Evolutionary conservation across 2,888 invertebrate species (phyloP), one percentile per base, ranked within the genome.

Genomic region (Aphidoletes aphidimyza): DNA sequence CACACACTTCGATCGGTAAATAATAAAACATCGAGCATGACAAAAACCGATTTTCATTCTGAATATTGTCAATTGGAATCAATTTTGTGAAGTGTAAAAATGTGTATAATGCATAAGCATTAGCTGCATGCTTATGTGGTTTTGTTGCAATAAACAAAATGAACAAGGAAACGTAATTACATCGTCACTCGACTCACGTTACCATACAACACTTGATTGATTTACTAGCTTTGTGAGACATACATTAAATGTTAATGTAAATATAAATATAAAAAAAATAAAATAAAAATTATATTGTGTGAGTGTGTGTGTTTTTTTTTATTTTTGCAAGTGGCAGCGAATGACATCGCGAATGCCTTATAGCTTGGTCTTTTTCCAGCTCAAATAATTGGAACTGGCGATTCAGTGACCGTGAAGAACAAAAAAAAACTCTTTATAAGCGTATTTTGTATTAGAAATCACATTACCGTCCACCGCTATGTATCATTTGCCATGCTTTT

Each of bases 391-490:
- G 26, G 69, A 69, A 30, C 30, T 30, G 69, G 69, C 69, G 69
- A 69, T 69, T 69, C 69, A 69, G 30, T 69, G 69, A 69, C 69
- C 69, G 69, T 69, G 69, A 69, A 69, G 8, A 30, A 30, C 5
- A n/a, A 22, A 54, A 5, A 54, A 22, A 22, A n/a, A 54, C 22
- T 22, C 22, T 54, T 0, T 69, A 30, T 69, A 54, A 2, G 26
- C 26, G n/a, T 69, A 11, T 26, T 30, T 69, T 30, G 30, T 26
- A 30, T 30, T 69, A 30, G 30, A 69, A 69, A 30, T 69, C 69
- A 30, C 69, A 69, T 69, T 69, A 69, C 30, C 30, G 17, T 54
- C 22, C 47, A 19, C 47, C 69, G 14, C 30, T 69, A 69, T 1
- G 30, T 22, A 22, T 54, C 54, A 2, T 5, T 54, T 26, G 47